These are phyloP conservation scores for Tipula vernalis DNA, from an alignment of 2,888 invertebrate species.

Conservation along the genomic window DNA sequence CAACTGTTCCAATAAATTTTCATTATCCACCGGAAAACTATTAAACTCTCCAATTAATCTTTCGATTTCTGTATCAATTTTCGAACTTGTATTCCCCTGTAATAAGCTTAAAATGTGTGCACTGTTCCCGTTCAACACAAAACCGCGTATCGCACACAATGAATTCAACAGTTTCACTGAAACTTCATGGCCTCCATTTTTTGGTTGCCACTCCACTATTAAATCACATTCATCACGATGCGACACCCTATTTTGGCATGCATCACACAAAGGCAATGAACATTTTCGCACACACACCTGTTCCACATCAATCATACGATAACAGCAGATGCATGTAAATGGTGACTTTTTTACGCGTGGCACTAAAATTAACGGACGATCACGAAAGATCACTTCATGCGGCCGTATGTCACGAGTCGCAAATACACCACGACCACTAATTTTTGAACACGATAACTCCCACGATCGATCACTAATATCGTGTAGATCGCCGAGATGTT, in stretches of 20 bases:
- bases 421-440: constrained; percentile 53
- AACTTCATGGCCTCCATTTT: background rate
- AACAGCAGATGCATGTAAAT: constrained; percentile 55
- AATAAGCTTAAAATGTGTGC: constrained; percentile 27
- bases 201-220: constrained; percentile 29
- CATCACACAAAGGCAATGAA: constrained; percentile 53
- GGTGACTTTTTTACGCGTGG: constrained; percentile 45
- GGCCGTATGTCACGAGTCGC: constrained; percentile 50
- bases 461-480: background rate
- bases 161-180: background rate
- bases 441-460: background rate
- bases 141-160: background rate
- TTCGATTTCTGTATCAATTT: constrained; percentile 30
- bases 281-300: constrained; percentile 47
- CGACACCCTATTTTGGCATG: constrained; percentile 44
- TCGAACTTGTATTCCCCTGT: constrained; percentile 31
- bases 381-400: constrained; percentile 59
- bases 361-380: constrained; percentile 56
- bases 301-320: constrained; percentile 31
- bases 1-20: constrained; percentile 27
- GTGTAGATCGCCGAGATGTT: background rate
- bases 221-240: constrained; percentile 54
- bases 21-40: constrained; percentile 30
- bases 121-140: background rate
- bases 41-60: constrained; percentile 30